Evolutionary conservation across 92 coral and sea anemone species (phyloP).

Genomic region (Paramuricea clavata): DNA sequence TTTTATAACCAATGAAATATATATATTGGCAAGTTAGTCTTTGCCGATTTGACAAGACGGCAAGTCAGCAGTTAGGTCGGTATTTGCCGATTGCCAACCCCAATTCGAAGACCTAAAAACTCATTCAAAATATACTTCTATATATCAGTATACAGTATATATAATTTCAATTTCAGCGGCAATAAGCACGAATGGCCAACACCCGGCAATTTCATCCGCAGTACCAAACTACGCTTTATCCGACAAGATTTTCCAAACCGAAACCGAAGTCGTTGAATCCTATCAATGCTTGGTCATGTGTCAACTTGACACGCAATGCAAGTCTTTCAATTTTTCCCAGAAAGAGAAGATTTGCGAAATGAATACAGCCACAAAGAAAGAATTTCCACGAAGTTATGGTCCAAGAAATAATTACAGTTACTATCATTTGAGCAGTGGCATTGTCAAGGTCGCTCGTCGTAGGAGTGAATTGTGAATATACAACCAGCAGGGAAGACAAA

Average conservation of each 20-base stretch:
- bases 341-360: slow-evolving; percentile 22
- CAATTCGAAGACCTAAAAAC: no score
- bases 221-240: slow-evolving; percentile 19
- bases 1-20: no score
- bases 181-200: not conserved
- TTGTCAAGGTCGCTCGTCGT: not conserved
- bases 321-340: slow-evolving; percentile 35
- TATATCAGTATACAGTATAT: no score
- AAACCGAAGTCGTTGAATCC: slow-evolving; percentile 26
- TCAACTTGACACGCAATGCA: slow-evolving; percentile 6
- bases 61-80: no score
- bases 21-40: no score
- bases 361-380: slow-evolving; percentile 29
- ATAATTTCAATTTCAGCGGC: not conserved
- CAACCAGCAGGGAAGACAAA: no score
- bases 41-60: no score
- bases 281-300: slow-evolving; percentile 32
- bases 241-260: not conserved
- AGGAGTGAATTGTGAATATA: not conserved
- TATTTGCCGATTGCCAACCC: no score
- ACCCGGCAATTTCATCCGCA: not conserved
- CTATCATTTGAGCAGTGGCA: not conserved
- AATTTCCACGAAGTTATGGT: slow-evolving; percentile 10
- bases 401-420: not conserved
- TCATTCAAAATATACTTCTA: no score